These are phyloP conservation scores for Myotis myotis DNA, from an alignment of 2,797 vertebrate species.

Conservation along the genomic window DNA sequence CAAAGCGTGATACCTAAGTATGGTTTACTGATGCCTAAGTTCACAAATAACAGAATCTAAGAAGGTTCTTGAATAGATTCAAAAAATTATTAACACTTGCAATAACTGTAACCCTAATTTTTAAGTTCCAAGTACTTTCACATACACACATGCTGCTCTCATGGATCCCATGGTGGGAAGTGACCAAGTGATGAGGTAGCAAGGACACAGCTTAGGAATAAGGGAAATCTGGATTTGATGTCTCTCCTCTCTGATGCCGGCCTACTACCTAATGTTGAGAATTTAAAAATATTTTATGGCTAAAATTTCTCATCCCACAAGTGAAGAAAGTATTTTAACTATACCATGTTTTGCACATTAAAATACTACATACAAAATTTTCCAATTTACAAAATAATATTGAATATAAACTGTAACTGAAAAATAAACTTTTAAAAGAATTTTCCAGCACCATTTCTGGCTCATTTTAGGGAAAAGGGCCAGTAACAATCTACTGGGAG, in stretches of 20 bases:
- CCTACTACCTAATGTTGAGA: neutral
- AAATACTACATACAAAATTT: neutral
- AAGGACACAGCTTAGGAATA: neutral
- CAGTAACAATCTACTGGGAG: neutral
- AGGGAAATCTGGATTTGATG: neutral
- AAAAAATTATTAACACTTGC: neutral
- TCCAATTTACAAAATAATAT: neutral
- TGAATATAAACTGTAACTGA: neutral
- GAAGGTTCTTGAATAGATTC: neutral
- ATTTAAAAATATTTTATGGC: neutral
- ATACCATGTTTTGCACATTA: neutral
- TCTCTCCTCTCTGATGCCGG: neutral
- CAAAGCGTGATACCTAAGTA: neutral
- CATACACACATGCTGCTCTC: neutral
- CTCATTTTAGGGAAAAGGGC: neutral
- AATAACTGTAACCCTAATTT: neutral
- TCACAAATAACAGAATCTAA: neutral
- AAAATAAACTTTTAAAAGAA: neutral
- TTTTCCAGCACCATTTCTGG: neutral
- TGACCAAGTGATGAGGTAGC: neutral
- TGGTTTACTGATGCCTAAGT: neutral
- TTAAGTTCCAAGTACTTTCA: neutral
- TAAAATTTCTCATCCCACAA: neutral
- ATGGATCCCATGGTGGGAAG: rapidly evolving
- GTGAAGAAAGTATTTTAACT: neutral